Evolutionary conservation across 1,140 invertebrate genomes (phyloP).

Genomic region (Globodera rostochiensis): DNA sequence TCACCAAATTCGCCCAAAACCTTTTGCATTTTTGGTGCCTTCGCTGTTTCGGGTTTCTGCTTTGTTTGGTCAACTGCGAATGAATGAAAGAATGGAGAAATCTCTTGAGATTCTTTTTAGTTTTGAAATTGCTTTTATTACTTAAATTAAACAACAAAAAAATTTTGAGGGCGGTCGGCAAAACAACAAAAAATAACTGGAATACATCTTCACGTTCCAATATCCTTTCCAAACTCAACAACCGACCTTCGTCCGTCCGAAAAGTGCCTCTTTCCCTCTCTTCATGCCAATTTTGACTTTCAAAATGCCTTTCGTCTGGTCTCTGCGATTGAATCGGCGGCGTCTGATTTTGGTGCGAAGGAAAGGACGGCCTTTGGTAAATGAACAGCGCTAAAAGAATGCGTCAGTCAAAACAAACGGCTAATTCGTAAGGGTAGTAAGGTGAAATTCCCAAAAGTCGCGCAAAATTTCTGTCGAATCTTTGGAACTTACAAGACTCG

Average conservation of each 20-base stretch:
- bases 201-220: no score
- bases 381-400: conserved; percentile 32
- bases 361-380: conserved; percentile 16
- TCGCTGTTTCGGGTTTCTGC: conserved; percentile 23
- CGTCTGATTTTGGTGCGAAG: conserved; percentile 19
- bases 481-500: conserved; percentile 29
- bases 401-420: background rate
- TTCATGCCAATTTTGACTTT: background rate
- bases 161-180: background rate
- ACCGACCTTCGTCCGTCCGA: background rate
- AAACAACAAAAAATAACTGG: no score
- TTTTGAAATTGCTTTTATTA: conserved; percentile 7
- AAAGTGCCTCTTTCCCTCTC: background rate
- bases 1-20: conserved; percentile 10
- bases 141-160: conserved; percentile 3
- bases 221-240: no score
- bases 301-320: conserved; percentile 12
- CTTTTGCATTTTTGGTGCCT: conserved; percentile 15
- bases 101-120: background rate
- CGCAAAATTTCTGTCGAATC: background rate
- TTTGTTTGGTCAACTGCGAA: conserved; percentile 29
- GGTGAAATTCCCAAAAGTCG: background rate
- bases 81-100: conserved; percentile 13
- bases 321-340: conserved; percentile 22
- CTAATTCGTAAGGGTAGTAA: background rate